Percentiles rank a stretch among this genome's conserved stretches.
These are phyloP conservation scores for Hydractinia symbiolongicarpus DNA, from an alignment of 30 jellyfish, hydroid and myxozoan species.

Conservation along the genomic window DNA sequence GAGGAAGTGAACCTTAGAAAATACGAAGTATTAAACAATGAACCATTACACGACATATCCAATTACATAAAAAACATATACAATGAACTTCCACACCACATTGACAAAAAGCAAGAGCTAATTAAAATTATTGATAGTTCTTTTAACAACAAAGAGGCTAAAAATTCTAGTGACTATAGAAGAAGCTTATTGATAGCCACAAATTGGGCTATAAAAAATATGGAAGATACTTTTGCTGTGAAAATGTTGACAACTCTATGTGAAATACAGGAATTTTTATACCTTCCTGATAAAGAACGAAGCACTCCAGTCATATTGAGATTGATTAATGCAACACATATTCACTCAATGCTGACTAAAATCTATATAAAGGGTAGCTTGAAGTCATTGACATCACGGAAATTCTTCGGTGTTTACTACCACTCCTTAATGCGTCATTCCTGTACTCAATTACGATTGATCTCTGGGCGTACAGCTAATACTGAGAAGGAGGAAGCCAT, in stretches of 20 bases:
- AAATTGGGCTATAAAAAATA: background rate
- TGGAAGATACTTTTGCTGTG: background rate
- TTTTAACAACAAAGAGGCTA: background rate
- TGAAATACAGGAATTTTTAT: slow-evolving; percentile 14
- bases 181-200: background rate
- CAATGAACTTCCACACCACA: slow-evolving; percentile 1
- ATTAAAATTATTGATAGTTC: slow-evolving; percentile 10
- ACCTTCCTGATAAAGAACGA: slow-evolving; percentile 1
- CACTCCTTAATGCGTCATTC: slow-evolving; percentile 11
- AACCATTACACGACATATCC: slow-evolving; percentile 21
- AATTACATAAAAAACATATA: slow-evolving; percentile 2
- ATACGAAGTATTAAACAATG: slow-evolving; percentile 15
- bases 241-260: background rate
- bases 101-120: background rate
- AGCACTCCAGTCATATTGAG: background rate
- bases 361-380: background rate
- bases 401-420: background rate
- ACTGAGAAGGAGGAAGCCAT: slow-evolving; percentile 19
- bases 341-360: background rate
- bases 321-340: background rate
- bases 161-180: slow-evolving; percentile 9
- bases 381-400: background rate
- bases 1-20: background rate
- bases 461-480: slow-evolving; percentile 21
- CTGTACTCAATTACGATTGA: slow-evolving; percentile 1